Evolutionary conservation across 2,797 vertebrate genomes (phyloP).

Genomic region (Psittacula echo): DNA sequence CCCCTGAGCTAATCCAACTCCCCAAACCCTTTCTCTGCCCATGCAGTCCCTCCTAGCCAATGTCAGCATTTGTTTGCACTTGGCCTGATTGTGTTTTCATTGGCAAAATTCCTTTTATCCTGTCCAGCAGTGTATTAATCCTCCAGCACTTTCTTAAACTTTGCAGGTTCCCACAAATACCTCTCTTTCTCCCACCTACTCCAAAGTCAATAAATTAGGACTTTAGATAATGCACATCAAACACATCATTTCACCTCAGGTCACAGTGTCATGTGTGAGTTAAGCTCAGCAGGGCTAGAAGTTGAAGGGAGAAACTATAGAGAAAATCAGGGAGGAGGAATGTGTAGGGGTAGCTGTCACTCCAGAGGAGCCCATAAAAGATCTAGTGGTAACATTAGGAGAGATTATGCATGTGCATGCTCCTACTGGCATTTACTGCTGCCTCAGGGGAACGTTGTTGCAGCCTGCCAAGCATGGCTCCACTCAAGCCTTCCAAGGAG

Average conservation of each 20-base stretch:
- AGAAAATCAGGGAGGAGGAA: neutral
- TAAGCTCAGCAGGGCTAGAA: neutral
- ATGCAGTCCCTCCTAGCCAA: neutral
- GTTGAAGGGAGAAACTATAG: neutral
- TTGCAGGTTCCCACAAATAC: conserved; percentile 29
- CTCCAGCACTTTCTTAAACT: neutral
- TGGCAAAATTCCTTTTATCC: conserved; percentile 52
- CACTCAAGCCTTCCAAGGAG: neutral
- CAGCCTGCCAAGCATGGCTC: neutral
- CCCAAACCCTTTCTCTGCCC: neutral
- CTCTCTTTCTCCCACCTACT: neutral
- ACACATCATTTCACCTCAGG: neutral
- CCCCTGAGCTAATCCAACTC: neutral
- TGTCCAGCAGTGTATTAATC: conserved; percentile 7
- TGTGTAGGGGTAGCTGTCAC: neutral
- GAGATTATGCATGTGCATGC: neutral
- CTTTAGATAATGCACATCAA: neutral
- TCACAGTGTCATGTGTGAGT: neutral
- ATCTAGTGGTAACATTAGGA: neutral
- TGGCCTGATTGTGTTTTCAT: conserved; percentile 16
- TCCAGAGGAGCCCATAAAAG: neutral
- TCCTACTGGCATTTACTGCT: neutral
- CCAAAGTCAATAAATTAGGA: conserved; percentile 40
- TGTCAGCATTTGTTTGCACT: conserved; percentile 1
- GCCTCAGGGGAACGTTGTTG: neutral